Conservation (phyloP, 2,797 vertebrate species). For the Leuciscus waleckii region DNA sequence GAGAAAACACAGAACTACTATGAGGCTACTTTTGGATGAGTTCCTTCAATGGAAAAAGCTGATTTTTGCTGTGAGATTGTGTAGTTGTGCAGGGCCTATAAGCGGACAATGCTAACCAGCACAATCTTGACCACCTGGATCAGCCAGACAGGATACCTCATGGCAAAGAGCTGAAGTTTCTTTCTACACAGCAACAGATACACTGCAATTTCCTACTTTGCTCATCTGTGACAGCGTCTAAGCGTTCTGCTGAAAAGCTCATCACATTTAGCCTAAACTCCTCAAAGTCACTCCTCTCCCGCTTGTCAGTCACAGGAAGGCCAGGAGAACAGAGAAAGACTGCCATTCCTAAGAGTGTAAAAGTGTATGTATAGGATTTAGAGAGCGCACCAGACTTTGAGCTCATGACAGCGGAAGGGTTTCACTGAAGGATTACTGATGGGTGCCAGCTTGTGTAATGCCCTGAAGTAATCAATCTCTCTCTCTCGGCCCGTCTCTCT, state of each 20-base stretch:
- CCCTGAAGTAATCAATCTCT: constrained; percentile 65
- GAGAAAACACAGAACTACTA: not conserved
- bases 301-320: constrained; percentile 55
- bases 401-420: constrained; percentile 67
- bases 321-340: constrained; percentile 51
- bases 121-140: constrained; percentile 49
- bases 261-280: constrained; percentile 57
- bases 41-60: not conserved
- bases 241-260: constrained; percentile 53
- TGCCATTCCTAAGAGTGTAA: constrained; percentile 58
- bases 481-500: constrained; percentile 9
- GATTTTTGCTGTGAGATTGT: not conserved
- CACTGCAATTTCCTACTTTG: constrained; percentile 53
- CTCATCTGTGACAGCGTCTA: constrained; percentile 53
- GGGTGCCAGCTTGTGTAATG: constrained; percentile 71
- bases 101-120: not conserved
- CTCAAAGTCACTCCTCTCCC: constrained; percentile 45
- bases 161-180: constrained; percentile 71
- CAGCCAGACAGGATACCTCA: constrained; percentile 69
- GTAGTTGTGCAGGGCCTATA: not conserved
- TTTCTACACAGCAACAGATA: constrained; percentile 75
- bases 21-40: not conserved
- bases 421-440: constrained; percentile 73
- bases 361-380: constrained; percentile 47
- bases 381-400: constrained; percentile 59